Evolutionary conservation across 2,113 vertebrate genomes (phyloP), one percentile per base, ranked within the genome.

Genomic region (Neomonachus schauinslandi): DNA sequence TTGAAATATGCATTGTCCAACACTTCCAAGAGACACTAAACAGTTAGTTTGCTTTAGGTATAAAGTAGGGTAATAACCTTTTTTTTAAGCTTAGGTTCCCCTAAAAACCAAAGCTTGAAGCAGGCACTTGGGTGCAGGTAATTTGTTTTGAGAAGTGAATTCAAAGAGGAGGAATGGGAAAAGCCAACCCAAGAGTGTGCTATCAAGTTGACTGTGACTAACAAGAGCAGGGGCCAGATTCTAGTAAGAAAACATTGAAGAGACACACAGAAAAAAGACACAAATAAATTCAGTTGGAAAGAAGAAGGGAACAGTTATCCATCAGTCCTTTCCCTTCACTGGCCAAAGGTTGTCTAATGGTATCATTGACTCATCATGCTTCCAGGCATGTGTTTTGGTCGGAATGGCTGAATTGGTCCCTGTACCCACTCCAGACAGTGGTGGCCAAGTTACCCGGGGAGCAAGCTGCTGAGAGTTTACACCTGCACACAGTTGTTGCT

Each of bases 1-100:
- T 91, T 93, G 69, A 97, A 92, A 76, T 76, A 95, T 19, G n/a
- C n/a, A 72, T 80, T 63, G 9, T 21, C 76, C n/a, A 91, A 94
- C 71, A 88, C 22, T 84, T 95, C 67, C 24, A 76, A 79, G 31
- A 97, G 33, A 87, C 71, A 61, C 15, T 59, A 77, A 90, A 87
- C 5, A 57, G 13, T 87, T 3, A 19, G 4, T 49, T 5, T 19
- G 4, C 15, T 89, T 92, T 57, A 36, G 16, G 81, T 36, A 59
- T 80, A 74, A 97, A 95, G 91, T 42, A 90, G 10, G 53, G 4
- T 33, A 72, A n/a, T 59, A 67, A 49, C 6, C 46, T 46, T 0
- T 85, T 72, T 61, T 1, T 14, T 74, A 49, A 81, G 31, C 12
- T 21, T 24, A 51, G 26, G 10, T 71, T 69, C 15, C 33, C 67